Evolutionary conservation across 35 echinoderm and acorn worm species (phyloP).

Genomic region (Heliocidaris erythrogramma): DNA sequence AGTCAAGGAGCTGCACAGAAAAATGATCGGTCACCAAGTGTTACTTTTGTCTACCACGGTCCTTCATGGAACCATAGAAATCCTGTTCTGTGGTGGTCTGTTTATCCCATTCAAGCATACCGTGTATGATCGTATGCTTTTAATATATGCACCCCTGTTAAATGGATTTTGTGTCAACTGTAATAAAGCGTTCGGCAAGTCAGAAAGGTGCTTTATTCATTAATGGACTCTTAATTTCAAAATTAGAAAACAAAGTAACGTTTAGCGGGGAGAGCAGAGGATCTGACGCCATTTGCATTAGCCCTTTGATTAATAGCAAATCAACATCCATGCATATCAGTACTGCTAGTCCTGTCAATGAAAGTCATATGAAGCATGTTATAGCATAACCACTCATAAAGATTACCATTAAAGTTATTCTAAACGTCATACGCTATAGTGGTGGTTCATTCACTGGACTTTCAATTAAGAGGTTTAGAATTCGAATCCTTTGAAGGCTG

Average conservation of each 20-base stretch:
- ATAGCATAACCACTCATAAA: background rate
- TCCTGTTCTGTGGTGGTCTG: background rate
- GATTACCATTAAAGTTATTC: too few relatives aligned
- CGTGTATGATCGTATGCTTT: background rate
- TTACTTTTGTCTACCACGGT: too few relatives aligned
- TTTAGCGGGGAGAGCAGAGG: background rate
- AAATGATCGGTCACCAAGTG: too few relatives aligned
- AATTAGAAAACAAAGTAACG: constrained; percentile 18
- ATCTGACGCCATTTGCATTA: constrained; percentile 5
- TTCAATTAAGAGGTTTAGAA: too few relatives aligned
- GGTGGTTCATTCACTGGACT: too few relatives aligned
- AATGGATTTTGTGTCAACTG: background rate
- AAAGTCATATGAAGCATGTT: background rate
- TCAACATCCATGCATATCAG: background rate
- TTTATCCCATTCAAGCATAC: background rate
- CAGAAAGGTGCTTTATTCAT: background rate
- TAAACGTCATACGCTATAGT: too few relatives aligned
- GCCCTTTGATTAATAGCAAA: background rate
- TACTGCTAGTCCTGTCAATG: background rate
- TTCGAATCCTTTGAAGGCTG: too few relatives aligned
- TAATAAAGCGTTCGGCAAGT: background rate
- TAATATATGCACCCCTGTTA: background rate
- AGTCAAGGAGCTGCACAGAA: too few relatives aligned
- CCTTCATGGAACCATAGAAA: too few relatives aligned
- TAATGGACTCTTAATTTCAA: background rate